Evolutionary conservation across 2,113 vertebrate genomes (phyloP).

Genomic region (Sylvia atricapilla): DNA sequence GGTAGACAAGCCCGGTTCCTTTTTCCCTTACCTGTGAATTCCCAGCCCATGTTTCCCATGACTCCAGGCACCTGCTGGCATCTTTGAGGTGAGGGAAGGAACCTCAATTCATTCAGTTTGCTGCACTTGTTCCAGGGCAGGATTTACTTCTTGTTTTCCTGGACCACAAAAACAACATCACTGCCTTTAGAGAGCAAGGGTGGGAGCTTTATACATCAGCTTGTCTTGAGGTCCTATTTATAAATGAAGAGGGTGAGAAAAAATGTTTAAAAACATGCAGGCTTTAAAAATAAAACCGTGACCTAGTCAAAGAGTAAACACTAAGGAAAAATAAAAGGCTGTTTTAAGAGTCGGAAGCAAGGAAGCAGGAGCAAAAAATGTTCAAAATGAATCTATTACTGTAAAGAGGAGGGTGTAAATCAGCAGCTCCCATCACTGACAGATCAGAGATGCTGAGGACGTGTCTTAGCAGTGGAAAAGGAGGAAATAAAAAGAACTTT

Average conservation of each 20-base stretch:
- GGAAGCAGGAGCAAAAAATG: background rate
- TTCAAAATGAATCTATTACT: background rate
- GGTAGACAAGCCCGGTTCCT: background rate
- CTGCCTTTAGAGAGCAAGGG: background rate
- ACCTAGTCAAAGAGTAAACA: conserved; percentile 41
- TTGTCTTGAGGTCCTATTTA: conserved; percentile 16
- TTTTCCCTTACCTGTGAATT: background rate
- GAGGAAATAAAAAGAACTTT: background rate
- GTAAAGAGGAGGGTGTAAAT: background rate
- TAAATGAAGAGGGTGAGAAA: conserved; percentile 24
- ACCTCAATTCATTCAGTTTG: background rate
- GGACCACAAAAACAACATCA: background rate
- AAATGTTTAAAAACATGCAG: conserved; percentile 15
- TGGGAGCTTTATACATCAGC: background rate
- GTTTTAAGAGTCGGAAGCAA: background rate
- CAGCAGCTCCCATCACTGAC: background rate
- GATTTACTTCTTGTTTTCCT: background rate
- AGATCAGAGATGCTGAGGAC: background rate
- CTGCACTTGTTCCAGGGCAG: background rate
- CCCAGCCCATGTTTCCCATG: background rate
- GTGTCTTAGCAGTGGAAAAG: background rate
- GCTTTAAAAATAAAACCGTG: conserved; percentile 46
- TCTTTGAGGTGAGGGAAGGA: background rate
- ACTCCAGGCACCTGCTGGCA: background rate
- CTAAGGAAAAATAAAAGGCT: background rate